Evolutionary conservation across 2,797 vertebrate species (phyloP).

Genomic region (Acipenser oxyrinchus): DNA sequence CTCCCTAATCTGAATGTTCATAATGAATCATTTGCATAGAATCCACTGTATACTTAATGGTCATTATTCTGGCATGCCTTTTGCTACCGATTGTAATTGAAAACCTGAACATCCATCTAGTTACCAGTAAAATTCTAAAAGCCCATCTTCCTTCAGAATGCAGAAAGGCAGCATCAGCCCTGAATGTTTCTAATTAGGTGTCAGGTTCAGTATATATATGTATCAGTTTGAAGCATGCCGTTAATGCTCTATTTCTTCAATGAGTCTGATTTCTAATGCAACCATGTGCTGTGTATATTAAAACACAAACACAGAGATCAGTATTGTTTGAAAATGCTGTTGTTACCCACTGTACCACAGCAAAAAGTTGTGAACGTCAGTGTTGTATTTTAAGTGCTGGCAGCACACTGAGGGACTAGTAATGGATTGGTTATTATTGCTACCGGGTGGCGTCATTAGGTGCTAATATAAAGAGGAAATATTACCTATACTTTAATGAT

Average conservation of each 20-base stretch:
- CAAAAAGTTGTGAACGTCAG: too few species aligned
- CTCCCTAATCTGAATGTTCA: conserved; percentile 8
- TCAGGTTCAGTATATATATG: conserved; percentile 12
- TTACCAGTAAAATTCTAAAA: conserved; percentile 20
- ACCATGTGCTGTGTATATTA: too few species aligned
- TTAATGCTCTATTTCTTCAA: conserved; percentile 1
- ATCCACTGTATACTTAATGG: conserved; percentile 15
- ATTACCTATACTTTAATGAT: too few species aligned
- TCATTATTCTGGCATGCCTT: conserved; percentile 8
- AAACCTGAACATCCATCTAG: conserved; percentile 16
- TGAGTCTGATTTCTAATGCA: too few species aligned
- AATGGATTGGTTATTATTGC: too few species aligned
- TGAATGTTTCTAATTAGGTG: conserved; percentile 14
- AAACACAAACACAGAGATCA: too few species aligned
- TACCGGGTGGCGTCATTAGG: too few species aligned
- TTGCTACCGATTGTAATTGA: conserved; percentile 15
- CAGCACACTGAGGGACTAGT: too few species aligned
- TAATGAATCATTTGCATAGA: conserved; percentile 17
- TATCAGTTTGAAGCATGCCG: conserved; percentile 8
- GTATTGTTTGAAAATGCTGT: too few species aligned
- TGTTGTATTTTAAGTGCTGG: too few species aligned
- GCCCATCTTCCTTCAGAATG: conserved; percentile 11
- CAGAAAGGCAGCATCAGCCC: conserved; percentile 10
- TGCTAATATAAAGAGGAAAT: too few species aligned
- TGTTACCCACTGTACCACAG: too few species aligned